Percentiles rank a stretch among this genome's conserved stretches.
phyloP scores from a whole-genome alignment of 2,797 vertebrate genomes.

The Tangara arthus region DNA sequence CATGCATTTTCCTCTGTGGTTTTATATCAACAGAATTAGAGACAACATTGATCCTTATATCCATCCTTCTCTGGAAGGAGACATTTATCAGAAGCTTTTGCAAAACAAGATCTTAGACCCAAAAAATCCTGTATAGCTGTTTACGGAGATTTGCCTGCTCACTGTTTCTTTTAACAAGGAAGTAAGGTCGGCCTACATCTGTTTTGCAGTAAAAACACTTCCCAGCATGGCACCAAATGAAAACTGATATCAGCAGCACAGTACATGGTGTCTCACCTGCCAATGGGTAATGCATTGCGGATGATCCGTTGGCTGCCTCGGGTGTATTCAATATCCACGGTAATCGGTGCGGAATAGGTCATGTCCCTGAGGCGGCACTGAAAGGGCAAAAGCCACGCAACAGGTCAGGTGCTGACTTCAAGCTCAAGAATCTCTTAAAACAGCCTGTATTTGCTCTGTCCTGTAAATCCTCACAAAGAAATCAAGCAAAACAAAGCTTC shows the following conservation, averaged over 20 bases:
- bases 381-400: not conserved
- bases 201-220: not conserved
- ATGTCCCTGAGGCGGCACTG: constrained; percentile 97
- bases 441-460: not conserved
- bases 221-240: not conserved
- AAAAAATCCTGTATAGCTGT: not conserved
- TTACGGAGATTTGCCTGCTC: not conserved
- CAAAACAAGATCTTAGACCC: not conserved
- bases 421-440: not conserved
- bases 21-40: not conserved
- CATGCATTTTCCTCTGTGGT: not conserved
- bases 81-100: not conserved
- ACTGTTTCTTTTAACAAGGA: not conserved
- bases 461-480: not conserved
- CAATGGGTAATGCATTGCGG: constrained; percentile 92
- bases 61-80: not conserved
- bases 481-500: not conserved
- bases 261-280: constrained; percentile 76
- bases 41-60: not conserved
- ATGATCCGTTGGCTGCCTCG: constrained; percentile 97
- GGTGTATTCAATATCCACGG: constrained; percentile 98
- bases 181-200: not conserved
- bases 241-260: not conserved
- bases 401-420: not conserved
- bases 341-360: constrained; percentile 96